Evolutionary conservation across 2,888 invertebrate genomes (phyloP).

Genomic region (Pachymerium ferrugineum): DNA sequence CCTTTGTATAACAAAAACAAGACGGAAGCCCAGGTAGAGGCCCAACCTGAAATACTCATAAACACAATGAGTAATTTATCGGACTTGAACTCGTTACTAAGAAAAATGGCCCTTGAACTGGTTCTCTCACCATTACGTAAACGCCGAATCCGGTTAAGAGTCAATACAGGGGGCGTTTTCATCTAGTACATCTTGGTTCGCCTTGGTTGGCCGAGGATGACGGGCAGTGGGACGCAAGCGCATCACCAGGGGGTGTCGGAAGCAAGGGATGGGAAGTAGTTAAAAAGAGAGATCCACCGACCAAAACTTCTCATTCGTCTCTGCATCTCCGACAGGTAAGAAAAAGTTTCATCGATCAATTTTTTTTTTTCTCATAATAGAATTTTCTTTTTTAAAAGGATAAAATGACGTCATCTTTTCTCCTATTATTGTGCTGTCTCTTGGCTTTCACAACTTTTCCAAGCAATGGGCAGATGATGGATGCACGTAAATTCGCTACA

Average conservation of each 20-base stretch:
- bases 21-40: too few species aligned
- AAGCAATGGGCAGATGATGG: not conserved
- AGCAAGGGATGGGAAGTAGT: not conserved
- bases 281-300: not conserved
- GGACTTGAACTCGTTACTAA: not conserved
- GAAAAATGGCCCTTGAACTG: not conserved
- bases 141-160: not conserved
- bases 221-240: not conserved
- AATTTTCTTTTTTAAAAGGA: not conserved
- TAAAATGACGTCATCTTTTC: not conserved
- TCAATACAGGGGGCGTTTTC: not conserved
- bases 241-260: not conserved
- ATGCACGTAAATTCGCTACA: not conserved
- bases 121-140: too few species aligned
- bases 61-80: not conserved
- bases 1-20: too few species aligned
- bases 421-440: not conserved
- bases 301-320: not conserved
- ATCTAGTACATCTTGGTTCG: not conserved
- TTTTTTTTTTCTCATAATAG: not conserved
- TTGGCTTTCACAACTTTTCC: not conserved
- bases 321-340: not conserved
- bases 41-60: not conserved
- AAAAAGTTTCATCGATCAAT: too few species aligned
- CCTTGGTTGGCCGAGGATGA: conserved; percentile 28